Conservation (phyloP, 35 echinoderm and acorn worm genomes). For the Heliocidaris tuberculata region DNA sequence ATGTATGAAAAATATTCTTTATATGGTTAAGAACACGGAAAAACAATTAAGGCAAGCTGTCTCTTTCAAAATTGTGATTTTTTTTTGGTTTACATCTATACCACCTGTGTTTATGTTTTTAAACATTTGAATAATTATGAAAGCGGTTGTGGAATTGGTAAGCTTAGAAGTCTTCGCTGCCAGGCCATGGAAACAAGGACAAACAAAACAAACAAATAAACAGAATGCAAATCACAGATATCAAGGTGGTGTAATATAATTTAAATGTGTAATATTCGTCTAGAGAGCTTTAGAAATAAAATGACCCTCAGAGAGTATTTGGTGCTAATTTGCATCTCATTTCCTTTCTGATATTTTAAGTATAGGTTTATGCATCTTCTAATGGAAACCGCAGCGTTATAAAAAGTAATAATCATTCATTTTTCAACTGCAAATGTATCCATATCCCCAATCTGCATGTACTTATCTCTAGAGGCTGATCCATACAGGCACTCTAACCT, state of each 20-base stretch:
- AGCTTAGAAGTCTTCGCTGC: background rate
- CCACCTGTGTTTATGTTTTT: background rate
- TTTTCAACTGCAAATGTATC: slow-evolving; percentile 3
- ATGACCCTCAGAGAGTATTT: background rate
- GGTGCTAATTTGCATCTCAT: background rate
- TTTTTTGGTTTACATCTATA: background rate
- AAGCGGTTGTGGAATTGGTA: background rate
- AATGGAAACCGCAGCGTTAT: slow-evolving; percentile 1
- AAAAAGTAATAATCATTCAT: slow-evolving; percentile 6
- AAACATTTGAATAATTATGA: background rate
- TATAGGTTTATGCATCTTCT: background rate
- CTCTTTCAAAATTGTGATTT: too few relatives aligned
- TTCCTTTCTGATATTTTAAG: background rate
- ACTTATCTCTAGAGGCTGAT: background rate
- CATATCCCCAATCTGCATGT: background rate
- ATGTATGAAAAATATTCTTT: too few relatives aligned
- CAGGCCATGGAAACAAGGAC: background rate
- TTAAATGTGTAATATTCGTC: background rate
- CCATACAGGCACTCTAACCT: background rate
- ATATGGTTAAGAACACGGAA: too few relatives aligned
- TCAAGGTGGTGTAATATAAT: background rate
- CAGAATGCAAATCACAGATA: background rate
- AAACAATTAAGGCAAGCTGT: too few relatives aligned
- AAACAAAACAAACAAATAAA: background rate
- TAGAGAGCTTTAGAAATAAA: background rate